Evolutionary conservation across 2,888 invertebrate genomes (phyloP).

Genomic region (Sinodicranocentrus sp.): DNA sequence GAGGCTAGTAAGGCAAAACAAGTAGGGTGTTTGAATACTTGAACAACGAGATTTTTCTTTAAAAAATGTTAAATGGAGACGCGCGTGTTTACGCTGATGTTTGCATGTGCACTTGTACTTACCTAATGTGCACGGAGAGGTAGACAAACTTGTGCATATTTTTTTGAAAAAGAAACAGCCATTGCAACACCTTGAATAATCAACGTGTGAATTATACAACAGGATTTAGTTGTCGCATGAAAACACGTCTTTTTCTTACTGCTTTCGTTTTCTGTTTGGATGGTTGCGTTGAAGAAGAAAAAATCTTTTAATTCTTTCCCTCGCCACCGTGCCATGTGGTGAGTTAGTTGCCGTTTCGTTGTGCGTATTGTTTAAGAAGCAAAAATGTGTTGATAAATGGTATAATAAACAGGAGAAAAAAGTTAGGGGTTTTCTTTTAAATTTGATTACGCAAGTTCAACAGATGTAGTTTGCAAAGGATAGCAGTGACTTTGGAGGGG

Average conservation of each 20-base stretch:
- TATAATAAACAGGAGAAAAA: not conserved
- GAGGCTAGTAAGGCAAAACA: too few species aligned
- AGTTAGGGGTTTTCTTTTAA: not conserved
- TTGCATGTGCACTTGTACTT: too few species aligned
- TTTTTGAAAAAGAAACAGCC: conserved; percentile 15
- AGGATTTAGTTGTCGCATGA: conserved; percentile 12
- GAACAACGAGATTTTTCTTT: too few species aligned
- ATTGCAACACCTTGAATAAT: conserved; percentile 41
- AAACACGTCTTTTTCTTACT: not conserved
- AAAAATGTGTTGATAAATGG: not conserved
- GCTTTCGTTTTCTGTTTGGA: conserved; percentile 24
- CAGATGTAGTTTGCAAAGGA: too few species aligned
- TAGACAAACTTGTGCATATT: too few species aligned
- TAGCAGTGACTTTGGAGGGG: not conserved
- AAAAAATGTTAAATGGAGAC: too few species aligned
- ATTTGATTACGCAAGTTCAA: not conserved
- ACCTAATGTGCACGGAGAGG: too few species aligned
- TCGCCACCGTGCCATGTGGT: too few species aligned
- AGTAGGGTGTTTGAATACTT: too few species aligned
- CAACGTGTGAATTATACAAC: conserved; percentile 32
- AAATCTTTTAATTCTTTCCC: too few species aligned
- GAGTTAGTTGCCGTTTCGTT: not conserved
- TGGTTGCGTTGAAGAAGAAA: too few species aligned
- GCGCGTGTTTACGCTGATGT: too few species aligned
- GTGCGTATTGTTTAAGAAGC: not conserved